Evolutionary conservation across 1,140 invertebrate genomes (phyloP).

Genomic region (Procambarus virginalis): DNA sequence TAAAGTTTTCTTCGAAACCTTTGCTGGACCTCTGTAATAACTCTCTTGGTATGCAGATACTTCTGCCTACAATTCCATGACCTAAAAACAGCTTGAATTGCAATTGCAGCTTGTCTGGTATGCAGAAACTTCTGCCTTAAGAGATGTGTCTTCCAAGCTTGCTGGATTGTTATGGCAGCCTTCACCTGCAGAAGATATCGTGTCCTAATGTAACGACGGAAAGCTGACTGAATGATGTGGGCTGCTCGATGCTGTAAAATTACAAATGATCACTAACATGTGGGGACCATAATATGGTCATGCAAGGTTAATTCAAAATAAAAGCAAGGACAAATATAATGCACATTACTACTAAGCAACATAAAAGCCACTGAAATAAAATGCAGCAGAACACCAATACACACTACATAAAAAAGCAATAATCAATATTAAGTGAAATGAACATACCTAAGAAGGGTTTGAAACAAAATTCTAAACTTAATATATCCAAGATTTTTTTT

Average conservation of each 20-base stretch:
- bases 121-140: constrained; percentile 42
- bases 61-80: constrained; percentile 31
- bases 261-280: background rate
- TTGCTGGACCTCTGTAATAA: constrained; percentile 26
- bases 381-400: background rate
- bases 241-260: constrained; percentile 55
- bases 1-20: constrained; percentile 25
- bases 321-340: background rate
- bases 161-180: constrained; percentile 59
- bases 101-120: constrained; percentile 13
- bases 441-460: too few species aligned
- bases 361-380: background rate
- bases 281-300: background rate
- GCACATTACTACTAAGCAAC: background rate
- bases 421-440: background rate
- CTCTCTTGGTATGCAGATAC: background rate
- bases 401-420: background rate
- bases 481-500: too few species aligned
- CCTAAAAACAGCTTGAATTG: constrained; percentile 52
- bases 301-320: too few species aligned
- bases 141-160: constrained; percentile 41
- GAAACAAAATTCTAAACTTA: too few species aligned
- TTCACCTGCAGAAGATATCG: constrained; percentile 29
- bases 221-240: constrained; percentile 42
- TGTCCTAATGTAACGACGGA: constrained; percentile 30